These are phyloP conservation scores for Rhombomys opimus DNA, from an alignment of 2,113 vertebrate species.

Conservation along the genomic window DNA sequence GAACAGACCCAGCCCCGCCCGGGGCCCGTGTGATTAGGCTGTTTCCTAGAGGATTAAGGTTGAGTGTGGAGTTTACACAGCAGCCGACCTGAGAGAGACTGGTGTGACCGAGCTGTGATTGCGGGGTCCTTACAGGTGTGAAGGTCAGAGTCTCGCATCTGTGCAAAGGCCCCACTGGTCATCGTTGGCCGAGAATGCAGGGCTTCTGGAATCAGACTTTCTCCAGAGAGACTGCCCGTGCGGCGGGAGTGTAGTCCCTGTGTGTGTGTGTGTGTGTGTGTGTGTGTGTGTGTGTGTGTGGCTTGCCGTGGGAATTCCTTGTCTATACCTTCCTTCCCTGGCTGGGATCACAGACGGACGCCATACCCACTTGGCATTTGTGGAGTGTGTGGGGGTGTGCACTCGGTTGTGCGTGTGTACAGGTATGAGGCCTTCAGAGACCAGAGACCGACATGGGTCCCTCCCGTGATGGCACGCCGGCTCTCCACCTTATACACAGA, in stretches of 20 bases:
- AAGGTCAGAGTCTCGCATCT: neutral
- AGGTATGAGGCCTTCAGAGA: neutral
- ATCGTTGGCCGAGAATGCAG: rapidly evolving
- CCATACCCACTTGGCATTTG: neutral
- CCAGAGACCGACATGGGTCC: neutral
- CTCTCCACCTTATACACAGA: neutral
- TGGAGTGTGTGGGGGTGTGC: neutral
- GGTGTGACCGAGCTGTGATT: rapidly evolving
- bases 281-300: neutral
- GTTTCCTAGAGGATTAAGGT: neutral
- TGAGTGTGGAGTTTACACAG: neutral
- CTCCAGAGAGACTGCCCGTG: neutral
- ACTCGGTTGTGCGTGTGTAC: rapidly evolving
- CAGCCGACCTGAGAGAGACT: neutral
- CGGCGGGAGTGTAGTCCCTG: too few relatives aligned
- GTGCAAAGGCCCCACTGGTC: rapidly evolving
- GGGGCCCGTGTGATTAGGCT: neutral
- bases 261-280: neutral
- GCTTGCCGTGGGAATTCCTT: neutral
- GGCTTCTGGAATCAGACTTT: neutral
- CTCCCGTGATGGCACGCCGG: too few relatives aligned
- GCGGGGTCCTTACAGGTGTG: neutral
- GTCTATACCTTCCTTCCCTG: neutral
- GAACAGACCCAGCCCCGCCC: neutral
- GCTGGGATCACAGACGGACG: neutral